Percentiles rank a stretch among this genome's conserved stretches.
Conservation (phyloP, 2,797 vertebrate species). For the Podarcis lilfordi region DNA sequence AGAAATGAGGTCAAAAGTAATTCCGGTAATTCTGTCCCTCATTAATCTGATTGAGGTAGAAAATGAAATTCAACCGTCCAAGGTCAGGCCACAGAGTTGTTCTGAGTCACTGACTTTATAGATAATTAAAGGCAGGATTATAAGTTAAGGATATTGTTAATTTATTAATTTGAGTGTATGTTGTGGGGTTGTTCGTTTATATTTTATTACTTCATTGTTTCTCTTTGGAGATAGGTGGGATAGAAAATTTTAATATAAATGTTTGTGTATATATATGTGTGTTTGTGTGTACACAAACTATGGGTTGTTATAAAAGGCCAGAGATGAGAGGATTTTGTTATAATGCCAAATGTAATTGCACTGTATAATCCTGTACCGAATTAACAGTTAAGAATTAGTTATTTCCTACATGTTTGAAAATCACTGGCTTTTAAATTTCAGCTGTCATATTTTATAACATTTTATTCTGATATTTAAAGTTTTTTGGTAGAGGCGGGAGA, state of each 20-base stretch:
- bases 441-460: background rate
- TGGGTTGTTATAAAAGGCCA: background rate
- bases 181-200: too few relatives aligned
- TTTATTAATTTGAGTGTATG: too few relatives aligned
- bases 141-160: background rate
- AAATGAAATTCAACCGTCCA: background rate
- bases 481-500: background rate
- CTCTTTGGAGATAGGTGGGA: too few relatives aligned
- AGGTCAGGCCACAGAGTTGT: background rate
- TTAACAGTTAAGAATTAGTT: background rate
- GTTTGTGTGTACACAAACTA: background rate
- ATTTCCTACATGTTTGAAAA: background rate
- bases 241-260: too few relatives aligned
- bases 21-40: background rate
- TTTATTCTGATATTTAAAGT: background rate
- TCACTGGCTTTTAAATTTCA: background rate
- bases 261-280: too few relatives aligned
- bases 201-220: too few relatives aligned
- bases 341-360: background rate
- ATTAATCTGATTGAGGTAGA: accelerated
- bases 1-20: background rate
- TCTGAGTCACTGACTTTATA: background rate
- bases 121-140: background rate
- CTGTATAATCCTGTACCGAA: background rate
- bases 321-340: background rate